Evolutionary conservation across 2,888 invertebrate species (phyloP), one percentile per base, ranked within the genome.

Genomic region (Seira sanloemensis): DNA sequence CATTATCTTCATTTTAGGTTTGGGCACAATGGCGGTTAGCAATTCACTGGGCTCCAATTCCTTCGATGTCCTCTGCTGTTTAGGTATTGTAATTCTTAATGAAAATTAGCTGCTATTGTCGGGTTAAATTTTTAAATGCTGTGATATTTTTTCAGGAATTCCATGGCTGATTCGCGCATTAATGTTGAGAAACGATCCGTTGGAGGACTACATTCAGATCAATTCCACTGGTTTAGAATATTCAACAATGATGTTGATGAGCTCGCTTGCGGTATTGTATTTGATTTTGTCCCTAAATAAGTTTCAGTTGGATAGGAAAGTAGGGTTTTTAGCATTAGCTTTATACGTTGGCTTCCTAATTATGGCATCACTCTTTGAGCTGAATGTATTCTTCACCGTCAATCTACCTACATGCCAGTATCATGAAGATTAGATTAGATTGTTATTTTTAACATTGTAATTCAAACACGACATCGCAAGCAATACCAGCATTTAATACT

Each of bases 1-100:
- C n/a, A n/a, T n/a, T n/a, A n/a, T n/a, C n/a, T n/a, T n/a, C n/a
- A n/a, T 2, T 46, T 19, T 91, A 96, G 96, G 96, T 86, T 95
- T 96, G 90, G 96, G 96, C 78, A 96, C 96, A 50, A 97, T 97
- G 97, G 97, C 97, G 21, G 96, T 97, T 89, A 96, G 96, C 91
- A 97, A 97, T 91, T 96, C 97, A 1, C 96, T 97, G 90, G 97
- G 97, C 73, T 97, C 96, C 25, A 97, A 97, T 91, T 96, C 97
- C 0, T 97, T 97, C 91, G 97, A 97, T 91, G 97, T 97, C 88
- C 92, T 97, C n/a, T 92, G 97, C 65, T 97, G 97, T 90, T 92
- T 97, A 72, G 90, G 81, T 12, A 58, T 12, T 19, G 4, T 62
- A 9, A n/a, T 62, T 62, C n/a, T 18, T 62, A 37, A 37, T 37